A percentile compares a stretch with the other conserved stretches of the same genome.
Evolutionary conservation across 2,797 vertebrate genomes (phyloP).

Genomic region (Acrossocheilus wenchowensis): DNA sequence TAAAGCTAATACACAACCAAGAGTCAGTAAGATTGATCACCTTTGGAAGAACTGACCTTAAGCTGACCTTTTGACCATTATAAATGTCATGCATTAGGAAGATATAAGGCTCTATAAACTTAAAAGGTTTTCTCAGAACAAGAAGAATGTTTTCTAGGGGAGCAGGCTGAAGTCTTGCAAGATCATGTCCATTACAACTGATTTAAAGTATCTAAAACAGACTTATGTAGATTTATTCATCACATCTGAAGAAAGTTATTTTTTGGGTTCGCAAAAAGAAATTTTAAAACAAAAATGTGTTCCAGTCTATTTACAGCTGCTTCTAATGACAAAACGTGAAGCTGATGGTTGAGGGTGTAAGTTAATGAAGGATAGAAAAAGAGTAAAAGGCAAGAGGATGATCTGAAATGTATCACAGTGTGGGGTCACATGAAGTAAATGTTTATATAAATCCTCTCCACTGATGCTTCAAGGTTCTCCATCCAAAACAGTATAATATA

Average conservation of each 20-base stretch:
- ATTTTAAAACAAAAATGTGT: not conserved
- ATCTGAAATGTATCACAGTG: constrained; percentile 32
- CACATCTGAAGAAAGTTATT: not conserved
- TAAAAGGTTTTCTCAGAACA: not conserved
- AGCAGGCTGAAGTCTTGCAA: not conserved
- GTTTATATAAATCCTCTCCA: constrained; percentile 60
- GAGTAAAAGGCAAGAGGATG: not conserved
- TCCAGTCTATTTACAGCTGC: not conserved
- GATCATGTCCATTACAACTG: not conserved
- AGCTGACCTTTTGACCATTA: constrained; percentile 54
- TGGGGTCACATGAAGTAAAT: constrained; percentile 62
- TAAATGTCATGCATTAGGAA: constrained; percentile 49
- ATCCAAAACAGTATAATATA: constrained; percentile 24
- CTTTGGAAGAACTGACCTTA: constrained; percentile 10
- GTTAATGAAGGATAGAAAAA: not conserved
- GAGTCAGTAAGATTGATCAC: not conserved
- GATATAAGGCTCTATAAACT: constrained; percentile 50
- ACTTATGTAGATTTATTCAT: not conserved
- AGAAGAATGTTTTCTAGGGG: not conserved
- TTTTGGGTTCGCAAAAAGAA: not conserved
- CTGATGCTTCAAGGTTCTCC: constrained; percentile 1
- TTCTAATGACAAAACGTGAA: not conserved
- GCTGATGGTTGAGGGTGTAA: not conserved
- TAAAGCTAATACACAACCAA: not conserved
- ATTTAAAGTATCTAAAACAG: constrained; percentile 14